These are phyloP conservation scores for Aquatica leii DNA, from an alignment of 2,888 invertebrate genomes.

Conservation along the genomic window DNA sequence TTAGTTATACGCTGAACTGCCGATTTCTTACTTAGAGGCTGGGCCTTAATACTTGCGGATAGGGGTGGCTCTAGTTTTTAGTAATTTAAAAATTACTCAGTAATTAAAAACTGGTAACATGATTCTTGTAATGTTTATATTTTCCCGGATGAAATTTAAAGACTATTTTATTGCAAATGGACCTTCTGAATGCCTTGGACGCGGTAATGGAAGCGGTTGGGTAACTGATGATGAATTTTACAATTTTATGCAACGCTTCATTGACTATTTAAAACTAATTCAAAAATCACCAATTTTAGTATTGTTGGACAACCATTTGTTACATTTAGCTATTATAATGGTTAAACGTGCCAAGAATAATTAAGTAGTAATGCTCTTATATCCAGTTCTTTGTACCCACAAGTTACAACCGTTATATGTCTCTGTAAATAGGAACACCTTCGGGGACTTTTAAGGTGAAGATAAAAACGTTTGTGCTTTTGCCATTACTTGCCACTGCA, in stretches of 20 bases:
- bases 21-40: too few species aligned
- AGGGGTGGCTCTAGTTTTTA: not conserved
- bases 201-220: slow-evolving; percentile 1
- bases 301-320: not conserved
- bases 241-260: not conserved
- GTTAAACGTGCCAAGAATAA: not conserved
- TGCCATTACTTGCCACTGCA: not conserved
- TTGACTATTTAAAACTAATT: not conserved
- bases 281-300: not conserved
- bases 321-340: not conserved
- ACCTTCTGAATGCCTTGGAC: not conserved
- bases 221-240: not conserved
- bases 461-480: not conserved
- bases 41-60: too few species aligned
- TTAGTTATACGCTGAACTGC: too few species aligned
- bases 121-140: not conserved
- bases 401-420: not conserved
- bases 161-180: slow-evolving; percentile 1
- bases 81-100: not conserved
- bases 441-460: not conserved
- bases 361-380: not conserved
- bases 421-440: not conserved
- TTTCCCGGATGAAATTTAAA: not conserved
- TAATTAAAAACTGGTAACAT: not conserved
- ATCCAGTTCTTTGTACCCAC: not conserved